A percentile compares a stretch with the other conserved stretches of the same genome.
These are phyloP conservation scores for Ctenoplectra terminalis DNA, from an alignment of 1,140 invertebrate species.

Conservation along the genomic window DNA sequence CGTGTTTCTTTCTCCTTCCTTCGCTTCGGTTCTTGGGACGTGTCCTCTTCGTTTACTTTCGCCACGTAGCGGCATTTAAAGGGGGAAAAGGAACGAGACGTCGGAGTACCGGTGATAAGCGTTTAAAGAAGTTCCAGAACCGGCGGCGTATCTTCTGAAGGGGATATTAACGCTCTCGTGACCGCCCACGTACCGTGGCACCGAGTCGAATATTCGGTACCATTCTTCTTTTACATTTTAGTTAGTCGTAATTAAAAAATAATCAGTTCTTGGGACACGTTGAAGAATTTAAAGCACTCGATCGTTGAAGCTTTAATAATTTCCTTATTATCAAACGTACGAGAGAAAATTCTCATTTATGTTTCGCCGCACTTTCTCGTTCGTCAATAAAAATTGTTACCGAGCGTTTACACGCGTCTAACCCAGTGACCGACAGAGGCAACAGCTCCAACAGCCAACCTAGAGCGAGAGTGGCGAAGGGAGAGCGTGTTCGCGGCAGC, in stretches of 20 bases:
- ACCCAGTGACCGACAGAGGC: slow-evolving; percentile 42
- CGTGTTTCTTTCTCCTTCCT: not conserved
- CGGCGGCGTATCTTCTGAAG: slow-evolving; percentile 37
- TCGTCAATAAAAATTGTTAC: slow-evolving; percentile 28
- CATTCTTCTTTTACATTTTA: not conserved
- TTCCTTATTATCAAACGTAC: too few relatives aligned
- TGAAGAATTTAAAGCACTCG: too few relatives aligned
- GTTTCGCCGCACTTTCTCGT: not conserved
- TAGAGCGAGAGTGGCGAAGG: slow-evolving; percentile 2
- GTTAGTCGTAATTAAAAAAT: not conserved
- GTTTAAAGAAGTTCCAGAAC: slow-evolving; percentile 37
- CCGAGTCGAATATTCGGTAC: not conserved
- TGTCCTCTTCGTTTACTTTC: not conserved
- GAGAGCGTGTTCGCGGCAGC: slow-evolving; percentile 30
- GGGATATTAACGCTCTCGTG: slow-evolving; percentile 49
- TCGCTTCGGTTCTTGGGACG: too few relatives aligned
- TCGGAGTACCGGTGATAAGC: slow-evolving; percentile 50
- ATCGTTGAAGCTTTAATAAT: too few relatives aligned
- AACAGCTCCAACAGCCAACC: not conserved
- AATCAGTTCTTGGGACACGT: too few relatives aligned
- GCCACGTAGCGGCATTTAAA: slow-evolving; percentile 17
- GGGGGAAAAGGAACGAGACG: not conserved
- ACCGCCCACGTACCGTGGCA: slow-evolving; percentile 57
- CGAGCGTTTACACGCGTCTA: not conserved
- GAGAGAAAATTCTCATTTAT: not conserved